These are phyloP conservation scores for Illadopsis cleaveri DNA, from an alignment of 2,113 vertebrate species.

Conservation along the genomic window DNA sequence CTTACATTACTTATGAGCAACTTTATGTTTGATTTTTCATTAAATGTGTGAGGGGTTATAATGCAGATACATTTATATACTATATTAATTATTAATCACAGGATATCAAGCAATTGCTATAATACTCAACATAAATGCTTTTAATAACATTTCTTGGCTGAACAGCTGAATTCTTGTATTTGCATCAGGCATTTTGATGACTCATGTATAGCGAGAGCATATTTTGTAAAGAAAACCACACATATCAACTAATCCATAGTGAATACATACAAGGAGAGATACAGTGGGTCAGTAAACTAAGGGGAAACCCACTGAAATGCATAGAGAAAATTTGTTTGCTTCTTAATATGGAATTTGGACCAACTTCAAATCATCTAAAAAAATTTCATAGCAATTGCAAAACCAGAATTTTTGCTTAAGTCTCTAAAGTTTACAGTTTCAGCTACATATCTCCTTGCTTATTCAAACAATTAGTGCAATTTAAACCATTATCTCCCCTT, in stretches of 20 bases:
- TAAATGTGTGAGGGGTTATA: not conserved
- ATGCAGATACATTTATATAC: not conserved
- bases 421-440: not conserved
- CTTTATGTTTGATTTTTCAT: not conserved
- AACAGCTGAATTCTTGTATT: not conserved
- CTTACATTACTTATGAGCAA: not conserved
- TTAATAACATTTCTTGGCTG: not conserved
- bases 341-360: not conserved
- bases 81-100: not conserved
- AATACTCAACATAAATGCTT: not conserved
- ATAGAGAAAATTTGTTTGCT: not conserved
- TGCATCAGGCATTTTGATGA: not conserved
- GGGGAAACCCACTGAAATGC: not conserved
- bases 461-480: not conserved
- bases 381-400: not conserved
- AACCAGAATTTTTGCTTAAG: not conserved
- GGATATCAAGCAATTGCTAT: not conserved
- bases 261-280: not conserved
- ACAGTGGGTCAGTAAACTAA: not conserved
- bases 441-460: not conserved
- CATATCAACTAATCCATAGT: not conserved
- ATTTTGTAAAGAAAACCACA: not conserved
- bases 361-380: not conserved
- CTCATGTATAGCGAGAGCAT: not conserved
- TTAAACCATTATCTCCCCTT: slow-evolving; percentile 10